Conservation (phyloP, 2,113 vertebrate species). For the Megatriorchis doriae region DNA sequence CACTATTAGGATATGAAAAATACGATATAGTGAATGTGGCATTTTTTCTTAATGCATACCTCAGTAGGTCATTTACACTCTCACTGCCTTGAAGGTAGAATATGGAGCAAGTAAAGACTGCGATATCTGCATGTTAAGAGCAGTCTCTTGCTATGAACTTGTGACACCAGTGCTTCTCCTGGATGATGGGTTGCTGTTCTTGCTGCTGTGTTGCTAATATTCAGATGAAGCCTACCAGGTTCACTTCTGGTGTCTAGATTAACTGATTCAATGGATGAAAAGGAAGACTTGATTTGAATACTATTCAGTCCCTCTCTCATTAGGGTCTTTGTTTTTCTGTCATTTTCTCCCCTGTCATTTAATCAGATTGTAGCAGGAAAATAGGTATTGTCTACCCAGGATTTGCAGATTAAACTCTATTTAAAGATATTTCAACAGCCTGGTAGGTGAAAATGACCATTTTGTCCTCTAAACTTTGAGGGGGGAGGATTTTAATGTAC, state of each 20-base stretch:
- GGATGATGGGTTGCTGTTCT: not conserved
- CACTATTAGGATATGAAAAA: not conserved
- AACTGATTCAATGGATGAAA: not conserved
- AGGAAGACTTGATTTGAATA: not conserved
- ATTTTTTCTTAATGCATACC: not conserved
- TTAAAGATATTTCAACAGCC: not conserved
- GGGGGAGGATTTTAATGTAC: not conserved
- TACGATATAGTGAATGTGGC: fast-evolving
- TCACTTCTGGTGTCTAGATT: not conserved
- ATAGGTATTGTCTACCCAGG: not conserved
- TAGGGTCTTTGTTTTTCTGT: not conserved
- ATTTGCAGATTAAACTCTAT: not conserved
- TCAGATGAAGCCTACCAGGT: not conserved
- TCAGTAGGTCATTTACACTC: not conserved
- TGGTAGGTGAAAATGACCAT: not conserved
- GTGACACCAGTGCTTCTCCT: not conserved
- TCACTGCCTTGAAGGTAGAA: not conserved
- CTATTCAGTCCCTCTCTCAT: not conserved
- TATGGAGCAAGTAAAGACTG: not conserved
- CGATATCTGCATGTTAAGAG: not conserved
- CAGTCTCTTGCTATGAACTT: not conserved
- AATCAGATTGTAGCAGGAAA: not conserved
- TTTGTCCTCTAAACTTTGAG: not conserved
- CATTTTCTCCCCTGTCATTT: not conserved
- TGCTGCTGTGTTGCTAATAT: not conserved